Evolutionary conservation across 2,888 invertebrate species (phyloP).

Genomic region (Cryptocheilus praepositus): DNA sequence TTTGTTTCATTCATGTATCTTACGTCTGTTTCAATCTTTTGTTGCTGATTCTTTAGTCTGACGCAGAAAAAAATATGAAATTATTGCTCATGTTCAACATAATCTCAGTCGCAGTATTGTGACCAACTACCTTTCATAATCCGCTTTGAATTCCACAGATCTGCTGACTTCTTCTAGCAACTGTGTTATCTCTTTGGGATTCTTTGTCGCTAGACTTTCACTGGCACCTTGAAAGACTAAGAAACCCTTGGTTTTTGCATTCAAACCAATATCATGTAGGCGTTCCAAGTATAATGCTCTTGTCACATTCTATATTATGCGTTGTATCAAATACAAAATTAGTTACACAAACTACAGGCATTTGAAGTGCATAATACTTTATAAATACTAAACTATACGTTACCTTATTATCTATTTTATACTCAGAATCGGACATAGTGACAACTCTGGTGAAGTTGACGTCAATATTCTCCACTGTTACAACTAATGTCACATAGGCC

Average conservation of each 20-base stretch:
- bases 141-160: slow-evolving; percentile 92
- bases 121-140: slow-evolving; percentile 82
- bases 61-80: slow-evolving; percentile 2
- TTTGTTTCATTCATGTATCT: slow-evolving; percentile 96
- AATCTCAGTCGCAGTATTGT: not conserved
- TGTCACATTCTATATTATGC: slow-evolving; percentile 13
- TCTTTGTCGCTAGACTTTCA: slow-evolving; percentile 98
- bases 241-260: slow-evolving; percentile 98
- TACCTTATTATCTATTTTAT: slow-evolving; percentile 90
- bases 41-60: slow-evolving; percentile 89
- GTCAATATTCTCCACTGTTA: slow-evolving; percentile 84
- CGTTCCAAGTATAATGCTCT: slow-evolving; percentile 29
- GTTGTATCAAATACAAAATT: slow-evolving; percentile 6
- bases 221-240: slow-evolving; percentile 98
- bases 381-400: slow-evolving; percentile 4
- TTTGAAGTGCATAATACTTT: not conserved
- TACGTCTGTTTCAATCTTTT: slow-evolving; percentile 94
- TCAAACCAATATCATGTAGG: slow-evolving; percentile 85
- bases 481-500: slow-evolving; percentile 94
- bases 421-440: slow-evolving; percentile 86
- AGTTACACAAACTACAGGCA: not conserved
- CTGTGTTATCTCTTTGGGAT: slow-evolving; percentile 94
- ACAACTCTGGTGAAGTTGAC: slow-evolving; percentile 90
- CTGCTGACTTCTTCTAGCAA: slow-evolving; percentile 98
- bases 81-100: not conserved